Conservation (phyloP, 2,888 invertebrate species). For the Dyspetes luteomarginatus region DNA sequence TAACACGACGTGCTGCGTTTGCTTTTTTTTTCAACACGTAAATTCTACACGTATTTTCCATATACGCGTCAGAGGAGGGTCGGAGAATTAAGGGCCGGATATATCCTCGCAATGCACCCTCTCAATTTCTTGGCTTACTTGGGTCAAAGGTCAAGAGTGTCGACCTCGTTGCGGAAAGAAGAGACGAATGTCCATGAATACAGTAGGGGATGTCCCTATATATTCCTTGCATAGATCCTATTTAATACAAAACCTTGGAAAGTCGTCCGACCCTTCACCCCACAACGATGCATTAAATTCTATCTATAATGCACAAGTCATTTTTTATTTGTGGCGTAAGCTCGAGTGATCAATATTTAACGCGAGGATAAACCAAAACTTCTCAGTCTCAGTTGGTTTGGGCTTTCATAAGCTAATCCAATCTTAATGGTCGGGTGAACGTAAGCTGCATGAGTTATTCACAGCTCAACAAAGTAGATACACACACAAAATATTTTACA, state of each 20-base stretch:
- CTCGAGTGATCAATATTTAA: conserved; percentile 33
- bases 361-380: conserved; percentile 4
- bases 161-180: conserved; percentile 15
- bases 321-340: background rate
- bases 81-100: conserved; percentile 37
- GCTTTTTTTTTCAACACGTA: conserved; percentile 19
- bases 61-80: conserved; percentile 27
- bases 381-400: background rate
- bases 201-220: too few species aligned
- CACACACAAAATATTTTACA: background rate
- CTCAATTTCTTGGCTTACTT: conserved; percentile 55
- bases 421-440: background rate
- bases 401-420: background rate
- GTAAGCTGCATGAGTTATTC: background rate
- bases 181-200: background rate
- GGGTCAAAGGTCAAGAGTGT: conserved; percentile 44
- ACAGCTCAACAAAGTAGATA: background rate
- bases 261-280: background rate
- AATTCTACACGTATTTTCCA: conserved; percentile 18
- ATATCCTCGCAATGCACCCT: conserved; percentile 36
- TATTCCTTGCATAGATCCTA: background rate
- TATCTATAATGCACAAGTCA: background rate
- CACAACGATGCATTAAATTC: background rate
- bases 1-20: conserved; percentile 9
- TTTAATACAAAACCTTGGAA: background rate